Conservation (phyloP, 2,797 vertebrate genomes). For the Nothura maculosa region DNA sequence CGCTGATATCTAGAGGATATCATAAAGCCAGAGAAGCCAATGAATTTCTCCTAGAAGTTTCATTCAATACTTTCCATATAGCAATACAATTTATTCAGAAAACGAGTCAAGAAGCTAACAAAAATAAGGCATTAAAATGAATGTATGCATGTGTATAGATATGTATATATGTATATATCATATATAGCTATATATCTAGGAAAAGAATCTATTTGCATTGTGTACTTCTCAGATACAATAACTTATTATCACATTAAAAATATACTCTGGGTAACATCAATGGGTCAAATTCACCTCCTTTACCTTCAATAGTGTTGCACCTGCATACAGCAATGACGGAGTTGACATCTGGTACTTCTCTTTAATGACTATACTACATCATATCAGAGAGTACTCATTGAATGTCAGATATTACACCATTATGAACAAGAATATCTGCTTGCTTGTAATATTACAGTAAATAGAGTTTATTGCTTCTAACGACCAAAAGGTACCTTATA, state of each 20-base stretch:
- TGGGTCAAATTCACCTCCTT: slow-evolving; percentile 55
- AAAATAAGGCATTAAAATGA: slow-evolving; percentile 60
- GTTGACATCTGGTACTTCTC: slow-evolving; percentile 26
- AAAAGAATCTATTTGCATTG: slow-evolving; percentile 28
- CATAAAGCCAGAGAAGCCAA: not conserved
- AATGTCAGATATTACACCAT: slow-evolving; percentile 40
- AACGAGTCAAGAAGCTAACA: not conserved
- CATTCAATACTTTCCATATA: slow-evolving; percentile 27
- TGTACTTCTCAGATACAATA: slow-evolving; percentile 58
- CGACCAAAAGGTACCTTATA: slow-evolving; percentile 65
- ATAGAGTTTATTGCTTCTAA: slow-evolving; percentile 83
- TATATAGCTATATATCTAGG: not conserved
- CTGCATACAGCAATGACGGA: slow-evolving; percentile 53
- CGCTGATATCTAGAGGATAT: not conserved
- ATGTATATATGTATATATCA: not conserved
- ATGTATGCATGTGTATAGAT: not conserved
- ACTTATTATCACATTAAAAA: slow-evolving; percentile 28
- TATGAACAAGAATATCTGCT: slow-evolving; percentile 50
- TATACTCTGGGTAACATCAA: slow-evolving; percentile 57
- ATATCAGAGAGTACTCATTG: slow-evolving; percentile 24
- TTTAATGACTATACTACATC: slow-evolving; percentile 8
- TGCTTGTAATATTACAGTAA: slow-evolving; percentile 67
- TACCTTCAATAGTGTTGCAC: slow-evolving; percentile 37
- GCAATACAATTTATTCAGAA: not conserved
- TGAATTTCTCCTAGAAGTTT: not conserved